These are phyloP conservation scores for Sebastes cheni DNA, from an alignment of 2,797 vertebrate genomes.

Conservation along the genomic window DNA sequence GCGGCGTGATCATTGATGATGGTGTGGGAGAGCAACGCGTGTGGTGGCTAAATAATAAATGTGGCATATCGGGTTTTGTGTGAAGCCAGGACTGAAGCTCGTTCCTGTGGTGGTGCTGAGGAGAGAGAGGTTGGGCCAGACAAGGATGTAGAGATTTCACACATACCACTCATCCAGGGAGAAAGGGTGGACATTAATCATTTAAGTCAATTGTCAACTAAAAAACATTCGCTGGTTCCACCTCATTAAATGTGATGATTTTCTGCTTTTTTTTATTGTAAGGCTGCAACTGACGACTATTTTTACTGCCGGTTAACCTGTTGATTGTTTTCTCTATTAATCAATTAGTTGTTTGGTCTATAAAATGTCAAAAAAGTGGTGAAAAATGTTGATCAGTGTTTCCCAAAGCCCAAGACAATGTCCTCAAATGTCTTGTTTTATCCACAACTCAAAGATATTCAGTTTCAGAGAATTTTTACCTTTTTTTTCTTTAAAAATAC, in stretches of 20 bases:
- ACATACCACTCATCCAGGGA: conserved; percentile 26
- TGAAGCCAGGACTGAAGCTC: conserved; percentile 75
- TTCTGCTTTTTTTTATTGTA: neutral
- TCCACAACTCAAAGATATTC: no score
- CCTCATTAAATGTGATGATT: neutral
- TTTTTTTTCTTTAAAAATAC: no score
- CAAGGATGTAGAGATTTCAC: conserved; percentile 57
- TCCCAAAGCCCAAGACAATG: no score
- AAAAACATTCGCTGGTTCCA: neutral
- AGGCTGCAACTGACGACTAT: no score
- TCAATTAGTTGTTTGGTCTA: no score
- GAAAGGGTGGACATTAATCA: conserved; percentile 17
- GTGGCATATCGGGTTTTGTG: conserved; percentile 83
- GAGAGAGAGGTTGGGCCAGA: conserved; percentile 38
- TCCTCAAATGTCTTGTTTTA: no score
- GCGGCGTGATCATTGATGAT: conserved; percentile 66
- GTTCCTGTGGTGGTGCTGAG: conserved; percentile 60
- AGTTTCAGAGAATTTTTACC: no score
- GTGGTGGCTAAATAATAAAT: conserved; percentile 87
- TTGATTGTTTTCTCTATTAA: no score
- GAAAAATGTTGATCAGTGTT: no score
- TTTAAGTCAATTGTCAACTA: neutral
- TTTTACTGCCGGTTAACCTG: no score
- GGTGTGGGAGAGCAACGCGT: conserved; percentile 77
- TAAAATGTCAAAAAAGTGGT: no score